Percentiles rank a stretch among this genome's conserved stretches.
Evolutionary conservation across 1,140 invertebrate species (phyloP).

Genomic region (Pogonus chalceus): DNA sequence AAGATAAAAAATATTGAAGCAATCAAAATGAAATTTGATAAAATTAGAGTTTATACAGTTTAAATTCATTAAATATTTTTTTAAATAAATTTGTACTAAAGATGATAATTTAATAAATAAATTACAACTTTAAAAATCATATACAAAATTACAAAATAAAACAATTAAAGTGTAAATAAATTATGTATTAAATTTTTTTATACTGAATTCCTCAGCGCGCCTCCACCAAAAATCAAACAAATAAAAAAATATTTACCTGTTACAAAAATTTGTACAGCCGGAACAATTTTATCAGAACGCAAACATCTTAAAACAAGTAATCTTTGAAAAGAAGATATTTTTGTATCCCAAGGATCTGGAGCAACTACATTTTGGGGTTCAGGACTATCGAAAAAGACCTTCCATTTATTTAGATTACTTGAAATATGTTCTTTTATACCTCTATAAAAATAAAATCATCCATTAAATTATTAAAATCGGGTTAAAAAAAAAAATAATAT

Average conservation of each 20-base stretch:
- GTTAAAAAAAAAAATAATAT: conserved; percentile 17
- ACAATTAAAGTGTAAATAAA: too few relatives aligned
- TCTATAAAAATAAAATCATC: conserved; percentile 35
- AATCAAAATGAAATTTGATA: too few relatives aligned
- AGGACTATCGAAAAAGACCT: conserved; percentile 56
- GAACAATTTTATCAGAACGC: conserved; percentile 79
- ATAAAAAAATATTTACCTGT: conserved; percentile 42
- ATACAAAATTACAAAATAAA: background rate
- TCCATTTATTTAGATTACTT: conserved; percentile 55
- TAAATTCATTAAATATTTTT: too few relatives aligned
- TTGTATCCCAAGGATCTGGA: conserved; percentile 56
- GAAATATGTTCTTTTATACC: conserved; percentile 52
- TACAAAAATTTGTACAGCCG: conserved; percentile 67
- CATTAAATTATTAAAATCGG: conserved; percentile 15
- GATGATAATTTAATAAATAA: too few relatives aligned
- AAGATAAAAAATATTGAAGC: too few relatives aligned
- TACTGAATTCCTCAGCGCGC: background rate
- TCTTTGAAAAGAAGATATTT: conserved; percentile 61
- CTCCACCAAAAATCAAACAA: background rate
- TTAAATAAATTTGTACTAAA: too few relatives aligned
- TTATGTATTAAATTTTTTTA: too few relatives aligned
- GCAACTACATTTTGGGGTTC: conserved; percentile 57
- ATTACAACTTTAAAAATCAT: too few relatives aligned
- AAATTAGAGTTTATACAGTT: too few relatives aligned
- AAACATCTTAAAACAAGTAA: conserved; percentile 72